Conservation (phyloP, 2,113 vertebrate species). For the Melanerpes formicivorus region DNA sequence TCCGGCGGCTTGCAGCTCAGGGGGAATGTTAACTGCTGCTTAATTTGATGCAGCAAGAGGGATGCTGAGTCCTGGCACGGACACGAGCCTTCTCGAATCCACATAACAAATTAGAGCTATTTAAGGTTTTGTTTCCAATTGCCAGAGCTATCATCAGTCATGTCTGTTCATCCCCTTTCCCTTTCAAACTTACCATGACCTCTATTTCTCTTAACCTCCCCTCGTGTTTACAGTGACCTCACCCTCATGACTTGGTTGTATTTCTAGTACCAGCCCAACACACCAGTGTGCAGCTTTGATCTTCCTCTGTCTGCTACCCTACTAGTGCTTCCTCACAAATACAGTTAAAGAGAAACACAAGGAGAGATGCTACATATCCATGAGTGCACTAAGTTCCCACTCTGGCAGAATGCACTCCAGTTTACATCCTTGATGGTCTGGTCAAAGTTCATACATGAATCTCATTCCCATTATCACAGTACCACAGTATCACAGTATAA, state of each 20-base stretch:
- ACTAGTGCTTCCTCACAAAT: not conserved
- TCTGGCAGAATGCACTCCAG: not conserved
- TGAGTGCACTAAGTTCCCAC: not conserved
- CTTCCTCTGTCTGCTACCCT: not conserved
- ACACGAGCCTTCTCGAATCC: not conserved
- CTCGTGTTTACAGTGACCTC: not conserved
- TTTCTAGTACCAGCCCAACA: not conserved
- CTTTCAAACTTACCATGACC: slow-evolving; percentile 10
- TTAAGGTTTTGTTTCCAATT: slow-evolving; percentile 3
- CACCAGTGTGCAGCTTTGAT: not conserved
- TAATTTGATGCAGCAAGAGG: not conserved
- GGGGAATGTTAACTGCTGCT: slow-evolving; percentile 2
- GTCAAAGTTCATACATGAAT: not conserved
- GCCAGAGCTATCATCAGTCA: not conserved
- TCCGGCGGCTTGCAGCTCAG: not conserved
- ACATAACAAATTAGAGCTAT: not conserved
- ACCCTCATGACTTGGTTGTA: not conserved
- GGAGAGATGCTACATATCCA: not conserved
- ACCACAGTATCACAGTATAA: no score
- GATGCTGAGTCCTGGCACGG: not conserved
- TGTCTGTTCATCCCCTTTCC: not conserved
- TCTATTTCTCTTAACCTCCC: not conserved
- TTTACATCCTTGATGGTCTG: not conserved
- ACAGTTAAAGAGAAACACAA: not conserved
- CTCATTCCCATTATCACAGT: not conserved